phyloP scores from a whole-genome alignment of 2,797 vertebrate genomes.

The Masticophis lateralis region DNA sequence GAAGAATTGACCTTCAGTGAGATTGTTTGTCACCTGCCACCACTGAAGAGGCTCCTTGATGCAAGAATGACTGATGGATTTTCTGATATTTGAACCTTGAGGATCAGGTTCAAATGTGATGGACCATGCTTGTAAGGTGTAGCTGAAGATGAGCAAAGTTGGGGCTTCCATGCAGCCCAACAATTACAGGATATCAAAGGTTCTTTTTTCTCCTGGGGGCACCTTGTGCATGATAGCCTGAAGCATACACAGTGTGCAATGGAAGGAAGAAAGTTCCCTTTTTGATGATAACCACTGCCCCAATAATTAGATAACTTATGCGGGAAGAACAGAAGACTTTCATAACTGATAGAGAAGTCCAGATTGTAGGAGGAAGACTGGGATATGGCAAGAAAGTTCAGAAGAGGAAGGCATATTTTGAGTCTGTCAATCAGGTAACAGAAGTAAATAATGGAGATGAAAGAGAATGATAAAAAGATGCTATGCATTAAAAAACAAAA shows the following conservation, averaged over 20 bases:
- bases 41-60: background rate
- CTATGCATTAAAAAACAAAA: background rate
- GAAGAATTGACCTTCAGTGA: background rate
- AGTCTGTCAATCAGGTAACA: background rate
- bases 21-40: background rate
- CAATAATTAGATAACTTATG: background rate
- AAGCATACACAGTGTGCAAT: background rate
- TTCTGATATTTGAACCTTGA: background rate
- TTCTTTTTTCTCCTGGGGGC: background rate
- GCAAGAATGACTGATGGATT: background rate
- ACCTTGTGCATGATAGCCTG: background rate
- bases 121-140: background rate
- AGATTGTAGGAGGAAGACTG: background rate
- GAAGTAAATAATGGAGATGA: background rate
- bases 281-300: background rate
- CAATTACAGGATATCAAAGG: background rate
- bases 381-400: background rate
- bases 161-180: background rate
- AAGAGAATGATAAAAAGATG: background rate
- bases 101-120: background rate
- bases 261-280: background rate
- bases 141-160: background rate
- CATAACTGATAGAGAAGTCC: background rate
- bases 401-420: background rate
- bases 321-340: background rate